phyloP scores from a whole-genome alignment of 1,140 invertebrate genomes.

The Metaphire vulgaris region DNA sequence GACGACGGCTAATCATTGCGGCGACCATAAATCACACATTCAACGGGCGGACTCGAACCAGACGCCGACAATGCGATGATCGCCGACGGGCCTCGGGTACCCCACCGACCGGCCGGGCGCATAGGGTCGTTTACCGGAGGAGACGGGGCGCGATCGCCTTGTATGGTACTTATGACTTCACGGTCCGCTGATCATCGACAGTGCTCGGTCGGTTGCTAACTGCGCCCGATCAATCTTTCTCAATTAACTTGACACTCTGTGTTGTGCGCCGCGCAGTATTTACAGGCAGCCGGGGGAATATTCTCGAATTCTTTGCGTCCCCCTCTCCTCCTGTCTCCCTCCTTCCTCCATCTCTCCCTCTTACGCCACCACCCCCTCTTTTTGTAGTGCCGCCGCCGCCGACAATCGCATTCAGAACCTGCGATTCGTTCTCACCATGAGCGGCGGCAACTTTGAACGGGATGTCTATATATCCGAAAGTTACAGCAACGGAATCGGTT shows the following conservation, averaged over 20 bases:
- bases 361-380: neutral
- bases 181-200: neutral
- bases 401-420: too few species aligned
- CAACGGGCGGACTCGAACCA: neutral
- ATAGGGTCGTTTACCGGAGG: neutral
- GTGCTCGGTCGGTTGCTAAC: neutral
- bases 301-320: neutral
- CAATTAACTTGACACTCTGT: neutral
- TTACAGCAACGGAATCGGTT: too few species aligned
- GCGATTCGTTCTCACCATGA: too few species aligned
- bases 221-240: neutral
- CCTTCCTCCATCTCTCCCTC: neutral
- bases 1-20: neutral
- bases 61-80: neutral
- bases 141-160: neutral
- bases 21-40: neutral
- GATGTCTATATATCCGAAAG: too few species aligned
- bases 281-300: neutral
- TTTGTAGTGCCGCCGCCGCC: neutral
- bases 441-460: too few species aligned
- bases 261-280: neutral
- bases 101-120: neutral
- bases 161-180: neutral
- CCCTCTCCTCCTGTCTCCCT: neutral
- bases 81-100: neutral